A percentile compares a stretch with the other conserved stretches of the same genome.
Evolutionary conservation across 2,113 vertebrate genomes (phyloP).

Genomic region (Cebidichthys violaceus): DNA sequence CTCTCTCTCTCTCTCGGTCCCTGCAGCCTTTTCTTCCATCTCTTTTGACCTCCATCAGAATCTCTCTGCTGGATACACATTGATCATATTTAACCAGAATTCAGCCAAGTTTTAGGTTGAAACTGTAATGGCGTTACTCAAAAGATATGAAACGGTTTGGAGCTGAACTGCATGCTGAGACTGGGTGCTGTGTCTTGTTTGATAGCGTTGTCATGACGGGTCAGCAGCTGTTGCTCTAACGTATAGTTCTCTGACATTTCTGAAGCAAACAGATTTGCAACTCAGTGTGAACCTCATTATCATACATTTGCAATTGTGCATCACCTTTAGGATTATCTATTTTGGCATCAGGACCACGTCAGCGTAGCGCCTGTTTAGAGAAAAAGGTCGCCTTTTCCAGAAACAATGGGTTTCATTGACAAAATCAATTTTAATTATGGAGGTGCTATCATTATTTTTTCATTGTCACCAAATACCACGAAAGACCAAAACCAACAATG

Average conservation of each 20-base stretch:
- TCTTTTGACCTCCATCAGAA: slow-evolving; percentile 49
- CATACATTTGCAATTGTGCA: slow-evolving; percentile 68
- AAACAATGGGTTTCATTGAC: slow-evolving; percentile 10
- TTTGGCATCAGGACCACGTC: slow-evolving; percentile 45
- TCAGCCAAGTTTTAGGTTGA: slow-evolving; percentile 31
- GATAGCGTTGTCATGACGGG: slow-evolving; percentile 64
- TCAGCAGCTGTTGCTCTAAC: slow-evolving; percentile 61
- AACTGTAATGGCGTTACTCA: slow-evolving; percentile 34
- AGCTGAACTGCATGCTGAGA: slow-evolving; percentile 25
- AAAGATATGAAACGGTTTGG: slow-evolving; percentile 22
- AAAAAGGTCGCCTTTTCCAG: slow-evolving; percentile 11
- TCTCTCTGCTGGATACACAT: slow-evolving; percentile 31
- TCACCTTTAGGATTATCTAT: slow-evolving; percentile 66
- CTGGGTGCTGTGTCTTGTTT: slow-evolving; percentile 57
- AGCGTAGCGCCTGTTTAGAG: slow-evolving; percentile 45
- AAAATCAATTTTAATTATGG: too few relatives aligned
- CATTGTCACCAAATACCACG: too few relatives aligned
- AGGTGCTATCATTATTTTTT: too few relatives aligned
- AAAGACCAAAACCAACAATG: too few relatives aligned
- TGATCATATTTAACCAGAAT: slow-evolving; percentile 50
- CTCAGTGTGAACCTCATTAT: slow-evolving; percentile 73
- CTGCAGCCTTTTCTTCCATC: slow-evolving; percentile 33
- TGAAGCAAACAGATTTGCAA: slow-evolving; percentile 72
- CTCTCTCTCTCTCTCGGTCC: slow-evolving; percentile 39
- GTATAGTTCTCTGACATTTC: slow-evolving; percentile 54